These are phyloP conservation scores for Ormyrus labotus DNA, from an alignment of 2,888 invertebrate genomes.

Conservation along the genomic window DNA sequence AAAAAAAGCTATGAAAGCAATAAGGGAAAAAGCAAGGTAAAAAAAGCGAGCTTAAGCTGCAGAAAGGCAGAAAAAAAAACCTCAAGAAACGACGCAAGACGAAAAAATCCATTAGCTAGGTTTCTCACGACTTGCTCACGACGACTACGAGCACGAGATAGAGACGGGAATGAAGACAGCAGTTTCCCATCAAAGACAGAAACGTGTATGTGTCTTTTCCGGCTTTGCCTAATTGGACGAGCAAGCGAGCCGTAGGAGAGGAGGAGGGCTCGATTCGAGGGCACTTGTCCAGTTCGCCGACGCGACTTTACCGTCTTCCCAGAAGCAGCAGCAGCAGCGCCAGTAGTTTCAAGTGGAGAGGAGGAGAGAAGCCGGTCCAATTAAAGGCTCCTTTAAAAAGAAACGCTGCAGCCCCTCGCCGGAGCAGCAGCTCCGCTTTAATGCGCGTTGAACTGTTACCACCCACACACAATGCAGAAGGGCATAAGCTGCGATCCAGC, in stretches of 20 bases:
- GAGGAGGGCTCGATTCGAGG: slow-evolving; percentile 53
- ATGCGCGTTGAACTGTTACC: slow-evolving; percentile 26
- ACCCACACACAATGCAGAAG: slow-evolving; percentile 25
- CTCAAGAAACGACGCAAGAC: slow-evolving; percentile 23
- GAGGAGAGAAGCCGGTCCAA: slow-evolving; percentile 48
- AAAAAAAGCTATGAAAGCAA: slow-evolving; percentile 2
- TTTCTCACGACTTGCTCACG: slow-evolving; percentile 41
- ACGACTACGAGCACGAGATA: background rate
- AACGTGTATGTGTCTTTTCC: slow-evolving; percentile 53
- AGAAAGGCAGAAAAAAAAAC: background rate
- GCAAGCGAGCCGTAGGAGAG: slow-evolving; percentile 19
- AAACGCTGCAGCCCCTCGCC: slow-evolving; percentile 13
- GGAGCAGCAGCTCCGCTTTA: slow-evolving; percentile 30
- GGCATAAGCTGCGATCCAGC: background rate
- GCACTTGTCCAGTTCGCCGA: slow-evolving; percentile 51
- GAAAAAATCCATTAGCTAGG: slow-evolving; percentile 54
- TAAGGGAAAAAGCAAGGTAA: slow-evolving; percentile 3
- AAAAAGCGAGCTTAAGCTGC: background rate
- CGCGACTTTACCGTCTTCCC: slow-evolving; percentile 39
- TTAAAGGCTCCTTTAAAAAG: slow-evolving; percentile 54
- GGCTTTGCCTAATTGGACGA: slow-evolving; percentile 58
- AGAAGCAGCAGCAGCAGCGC: background rate
- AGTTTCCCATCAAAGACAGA: background rate
- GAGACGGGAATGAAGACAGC: slow-evolving; percentile 7
- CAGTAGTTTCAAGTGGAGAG: background rate